phyloP scores from a whole-genome alignment of 2,797 vertebrate genomes.

The Emydoidea blandingii region DNA sequence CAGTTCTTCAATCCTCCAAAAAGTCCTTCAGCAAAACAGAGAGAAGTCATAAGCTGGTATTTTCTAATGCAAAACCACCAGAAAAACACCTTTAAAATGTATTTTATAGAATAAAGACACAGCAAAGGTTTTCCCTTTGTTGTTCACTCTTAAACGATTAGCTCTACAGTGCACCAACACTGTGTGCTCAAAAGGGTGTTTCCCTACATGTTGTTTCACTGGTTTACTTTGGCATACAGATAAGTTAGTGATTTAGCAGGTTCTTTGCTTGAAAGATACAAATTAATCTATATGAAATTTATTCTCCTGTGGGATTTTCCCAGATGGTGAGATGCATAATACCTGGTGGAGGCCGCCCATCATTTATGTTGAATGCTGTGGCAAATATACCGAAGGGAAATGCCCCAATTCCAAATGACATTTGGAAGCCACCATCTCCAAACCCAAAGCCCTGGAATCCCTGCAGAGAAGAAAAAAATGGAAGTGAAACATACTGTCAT shows the following conservation, averaged over 20 bases:
- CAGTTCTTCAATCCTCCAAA: not conserved
- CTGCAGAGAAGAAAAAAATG: constrained; percentile 77
- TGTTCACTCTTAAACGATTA: not conserved
- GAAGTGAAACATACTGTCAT: not conserved
- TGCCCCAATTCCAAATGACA: constrained; percentile 98
- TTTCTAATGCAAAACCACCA: not conserved
- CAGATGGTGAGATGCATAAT: not conserved
- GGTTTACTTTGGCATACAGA: not conserved
- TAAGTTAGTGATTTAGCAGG: not conserved
- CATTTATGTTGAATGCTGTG: constrained; percentile 98
- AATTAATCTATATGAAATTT: not conserved
- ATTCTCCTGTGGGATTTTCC: not conserved
- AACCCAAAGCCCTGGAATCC: constrained; percentile 99
- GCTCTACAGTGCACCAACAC: not conserved
- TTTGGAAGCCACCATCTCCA: constrained; percentile 98
- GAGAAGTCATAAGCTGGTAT: not conserved
- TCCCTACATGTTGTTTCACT: not conserved
- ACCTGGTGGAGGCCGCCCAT: constrained; percentile 97
- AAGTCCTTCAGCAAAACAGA: not conserved
- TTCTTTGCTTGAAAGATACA: not conserved
- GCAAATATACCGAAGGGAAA: constrained; percentile 99
- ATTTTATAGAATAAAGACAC: not conserved
- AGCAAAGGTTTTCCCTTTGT: not conserved
- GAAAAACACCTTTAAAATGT: not conserved
- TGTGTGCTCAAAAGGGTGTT: not conserved